Conservation (phyloP, 1,140 invertebrate species). For the Aplysia californica region DNA sequence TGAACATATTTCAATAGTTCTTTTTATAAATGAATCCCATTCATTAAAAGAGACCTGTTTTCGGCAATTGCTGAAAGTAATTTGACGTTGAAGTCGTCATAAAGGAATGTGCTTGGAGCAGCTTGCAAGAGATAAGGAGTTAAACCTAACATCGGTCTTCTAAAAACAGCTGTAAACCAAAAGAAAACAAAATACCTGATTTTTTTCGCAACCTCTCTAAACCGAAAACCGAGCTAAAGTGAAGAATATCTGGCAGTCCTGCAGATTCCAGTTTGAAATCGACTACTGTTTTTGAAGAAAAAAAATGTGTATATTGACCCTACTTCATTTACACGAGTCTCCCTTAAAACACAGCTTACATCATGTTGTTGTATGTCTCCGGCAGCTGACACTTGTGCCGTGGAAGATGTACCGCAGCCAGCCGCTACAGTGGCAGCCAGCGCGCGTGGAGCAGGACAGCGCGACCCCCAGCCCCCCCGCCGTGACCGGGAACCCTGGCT, state of each 20-base stretch:
- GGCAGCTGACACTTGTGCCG: slow-evolving; percentile 1
- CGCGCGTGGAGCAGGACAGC: background rate
- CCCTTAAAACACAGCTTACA: background rate
- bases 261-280: background rate
- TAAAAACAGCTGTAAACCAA: too few species aligned
- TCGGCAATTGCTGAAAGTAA: too few species aligned
- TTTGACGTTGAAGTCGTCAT: too few species aligned
- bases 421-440: background rate
- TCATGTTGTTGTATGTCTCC: background rate
- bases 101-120: too few species aligned
- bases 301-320: background rate
- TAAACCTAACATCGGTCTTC: too few species aligned
- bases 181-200: background rate
- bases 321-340: background rate
- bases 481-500: background rate
- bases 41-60: too few species aligned
- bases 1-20: too few species aligned
- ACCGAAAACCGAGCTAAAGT: too few species aligned
- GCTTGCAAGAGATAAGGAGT: too few species aligned
- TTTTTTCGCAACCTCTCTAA: background rate
- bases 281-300: background rate
- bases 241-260: background rate
- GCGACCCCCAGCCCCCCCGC: background rate
- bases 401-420: slow-evolving; percentile 8
- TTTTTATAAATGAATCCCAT: too few species aligned